phyloP scores from a whole-genome alignment of 2,113 vertebrate species.

The Heterocephalus glaber region DNA sequence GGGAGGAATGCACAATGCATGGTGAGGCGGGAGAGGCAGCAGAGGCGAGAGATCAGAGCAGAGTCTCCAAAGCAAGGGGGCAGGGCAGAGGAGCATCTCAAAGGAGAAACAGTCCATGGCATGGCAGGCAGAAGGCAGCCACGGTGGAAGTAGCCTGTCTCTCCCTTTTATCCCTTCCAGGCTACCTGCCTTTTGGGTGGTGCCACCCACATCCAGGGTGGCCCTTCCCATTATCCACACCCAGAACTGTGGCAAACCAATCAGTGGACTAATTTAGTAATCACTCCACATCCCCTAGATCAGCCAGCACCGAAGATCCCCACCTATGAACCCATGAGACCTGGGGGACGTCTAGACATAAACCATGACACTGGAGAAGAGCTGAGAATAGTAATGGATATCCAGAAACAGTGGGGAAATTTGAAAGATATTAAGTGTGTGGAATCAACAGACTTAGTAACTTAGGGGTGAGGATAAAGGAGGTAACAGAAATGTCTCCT shows the following conservation, averaged over 20 bases:
- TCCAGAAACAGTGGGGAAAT: neutral
- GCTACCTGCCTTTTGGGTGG: neutral
- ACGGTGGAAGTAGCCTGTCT: neutral
- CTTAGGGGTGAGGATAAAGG: neutral
- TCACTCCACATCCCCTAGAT: neutral
- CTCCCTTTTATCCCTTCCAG: neutral
- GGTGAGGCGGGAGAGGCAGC: neutral
- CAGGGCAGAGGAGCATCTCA: neutral
- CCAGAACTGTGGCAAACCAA: neutral
- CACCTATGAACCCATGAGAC: neutral
- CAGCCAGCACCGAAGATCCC: neutral
- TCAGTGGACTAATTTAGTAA: neutral
- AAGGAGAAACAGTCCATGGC: neutral
- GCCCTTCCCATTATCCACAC: neutral
- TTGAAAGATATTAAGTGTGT: neutral
- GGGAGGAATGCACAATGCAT: accelerated
- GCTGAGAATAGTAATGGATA: neutral
- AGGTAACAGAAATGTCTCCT: neutral
- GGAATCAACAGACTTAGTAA: neutral
- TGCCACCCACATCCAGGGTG: neutral
- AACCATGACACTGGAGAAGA: neutral
- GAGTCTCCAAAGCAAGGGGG: neutral
- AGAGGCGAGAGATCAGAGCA: neutral
- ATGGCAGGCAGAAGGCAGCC: neutral
- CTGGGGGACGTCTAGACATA: neutral